Evolutionary conservation across 2,888 invertebrate species (phyloP).

Genomic region (Heliconius aoede): DNA sequence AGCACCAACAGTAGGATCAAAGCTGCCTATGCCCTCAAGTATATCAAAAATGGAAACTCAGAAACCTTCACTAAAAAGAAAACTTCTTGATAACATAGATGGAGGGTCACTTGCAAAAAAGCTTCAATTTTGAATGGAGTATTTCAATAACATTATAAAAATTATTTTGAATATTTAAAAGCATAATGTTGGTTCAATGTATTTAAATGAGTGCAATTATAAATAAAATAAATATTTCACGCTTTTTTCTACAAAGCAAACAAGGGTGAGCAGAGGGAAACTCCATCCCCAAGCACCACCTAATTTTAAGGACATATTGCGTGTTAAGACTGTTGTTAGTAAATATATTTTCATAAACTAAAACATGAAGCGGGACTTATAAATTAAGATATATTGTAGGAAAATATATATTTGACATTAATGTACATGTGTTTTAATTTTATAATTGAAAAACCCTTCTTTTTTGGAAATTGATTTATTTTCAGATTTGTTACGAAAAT

Average conservation of each 20-base stretch:
- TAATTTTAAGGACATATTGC: not conserved
- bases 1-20: conserved; percentile 91
- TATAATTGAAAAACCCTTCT: conserved; percentile 10
- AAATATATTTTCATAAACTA: conserved; percentile 34
- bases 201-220: conserved; percentile 39
- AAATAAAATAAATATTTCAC: conserved; percentile 31
- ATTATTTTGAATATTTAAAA: not conserved
- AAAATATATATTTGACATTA: conserved; percentile 49
- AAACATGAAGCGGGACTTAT: conserved; percentile 46
- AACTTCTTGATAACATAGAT: conserved; percentile 88
- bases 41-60: conserved; percentile 85
- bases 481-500: conserved; percentile 36
- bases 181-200: conserved; percentile 18
- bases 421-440: conserved; percentile 13
- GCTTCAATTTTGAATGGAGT: conserved; percentile 83
- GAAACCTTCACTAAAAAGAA: conserved; percentile 89
- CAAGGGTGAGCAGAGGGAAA: not conserved
- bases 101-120: conserved; percentile 87
- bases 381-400: conserved; percentile 38
- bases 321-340: conserved; percentile 29
- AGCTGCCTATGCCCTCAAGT: conserved; percentile 90
- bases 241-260: not conserved
- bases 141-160: not conserved
- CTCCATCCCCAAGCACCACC: not conserved
- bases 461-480: conserved; percentile 39